Evolutionary conservation across 2,113 vertebrate genomes (phyloP).

Genomic region (Dasyurus viverrinus): DNA sequence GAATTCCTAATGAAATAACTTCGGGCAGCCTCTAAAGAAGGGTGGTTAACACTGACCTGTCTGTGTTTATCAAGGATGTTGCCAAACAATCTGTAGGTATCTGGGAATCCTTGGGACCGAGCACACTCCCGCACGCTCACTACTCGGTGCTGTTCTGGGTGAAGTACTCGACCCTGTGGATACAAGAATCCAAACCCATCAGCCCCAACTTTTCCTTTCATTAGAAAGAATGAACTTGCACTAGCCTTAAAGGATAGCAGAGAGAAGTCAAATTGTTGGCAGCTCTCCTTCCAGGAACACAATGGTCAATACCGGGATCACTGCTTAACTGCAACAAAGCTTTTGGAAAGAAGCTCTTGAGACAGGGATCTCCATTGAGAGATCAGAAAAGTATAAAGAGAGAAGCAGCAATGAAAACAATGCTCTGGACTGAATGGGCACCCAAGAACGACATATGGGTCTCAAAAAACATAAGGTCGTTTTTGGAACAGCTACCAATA

Average conservation of each 20-base stretch:
- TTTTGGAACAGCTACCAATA: neutral
- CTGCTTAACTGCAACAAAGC: neutral
- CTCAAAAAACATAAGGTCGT: neutral
- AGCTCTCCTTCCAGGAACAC: neutral
- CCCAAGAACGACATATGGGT: neutral
- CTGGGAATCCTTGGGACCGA: conserved; percentile 96
- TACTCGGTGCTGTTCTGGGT: conserved; percentile 96
- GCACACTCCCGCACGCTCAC: conserved; percentile 96
- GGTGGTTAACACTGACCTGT: conserved; percentile 85
- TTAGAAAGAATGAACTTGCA: neutral
- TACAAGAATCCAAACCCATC: neutral
- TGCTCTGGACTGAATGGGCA: neutral
- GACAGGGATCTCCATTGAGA: neutral
- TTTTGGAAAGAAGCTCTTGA: neutral
- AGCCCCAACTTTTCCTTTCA: neutral
- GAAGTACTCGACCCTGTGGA: conserved; percentile 92
- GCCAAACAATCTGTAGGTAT: conserved; percentile 95
- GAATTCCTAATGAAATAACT: neutral
- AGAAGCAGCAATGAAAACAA: neutral
- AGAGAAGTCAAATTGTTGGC: neutral
- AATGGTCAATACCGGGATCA: neutral
- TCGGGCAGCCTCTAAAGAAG: neutral
- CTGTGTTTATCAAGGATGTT: conserved; percentile 97
- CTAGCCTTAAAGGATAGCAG: neutral
- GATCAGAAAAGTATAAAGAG: neutral